These are phyloP conservation scores for Octonoba sinensis DNA, from an alignment of 2,888 invertebrate species.

Conservation along the genomic window DNA sequence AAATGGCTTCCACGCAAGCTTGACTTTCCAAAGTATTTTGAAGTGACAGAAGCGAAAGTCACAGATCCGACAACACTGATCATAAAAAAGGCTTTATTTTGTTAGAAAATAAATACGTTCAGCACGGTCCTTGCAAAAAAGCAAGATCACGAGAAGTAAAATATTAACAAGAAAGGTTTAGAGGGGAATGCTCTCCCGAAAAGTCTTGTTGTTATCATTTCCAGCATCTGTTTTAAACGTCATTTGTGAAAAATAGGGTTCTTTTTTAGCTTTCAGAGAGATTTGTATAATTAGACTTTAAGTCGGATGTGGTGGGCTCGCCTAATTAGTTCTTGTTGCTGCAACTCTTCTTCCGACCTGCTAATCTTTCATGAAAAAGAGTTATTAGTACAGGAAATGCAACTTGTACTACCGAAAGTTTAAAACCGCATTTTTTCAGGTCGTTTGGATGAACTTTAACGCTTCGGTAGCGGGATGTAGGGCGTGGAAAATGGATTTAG, in stretches of 20 bases:
- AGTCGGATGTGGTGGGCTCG: background rate
- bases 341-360: too few species aligned
- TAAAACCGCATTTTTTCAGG: too few species aligned
- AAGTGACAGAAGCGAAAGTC: background rate
- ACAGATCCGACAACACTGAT: background rate
- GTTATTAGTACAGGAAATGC: too few species aligned
- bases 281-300: slow-evolving; percentile 26
- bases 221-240: slow-evolving; percentile 26
- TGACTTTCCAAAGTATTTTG: too few species aligned
- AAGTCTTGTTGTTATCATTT: slow-evolving; percentile 37
- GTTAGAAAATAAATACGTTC: slow-evolving; percentile 12
- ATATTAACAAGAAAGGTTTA: too few species aligned
- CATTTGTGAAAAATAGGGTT: slow-evolving; percentile 13
- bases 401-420: too few species aligned
- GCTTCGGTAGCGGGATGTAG: too few species aligned
- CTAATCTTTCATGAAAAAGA: too few species aligned
- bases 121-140: background rate
- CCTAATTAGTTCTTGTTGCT: slow-evolving; percentile 33
- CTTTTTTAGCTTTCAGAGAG: background rate
- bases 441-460: too few species aligned
- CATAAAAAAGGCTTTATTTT: slow-evolving; percentile 29
- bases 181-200: background rate
- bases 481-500: too few species aligned
- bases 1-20: too few species aligned
- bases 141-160: background rate